phyloP scores from a whole-genome alignment of 2,888 invertebrate genomes.

The Mythimna lalbum region DNA sequence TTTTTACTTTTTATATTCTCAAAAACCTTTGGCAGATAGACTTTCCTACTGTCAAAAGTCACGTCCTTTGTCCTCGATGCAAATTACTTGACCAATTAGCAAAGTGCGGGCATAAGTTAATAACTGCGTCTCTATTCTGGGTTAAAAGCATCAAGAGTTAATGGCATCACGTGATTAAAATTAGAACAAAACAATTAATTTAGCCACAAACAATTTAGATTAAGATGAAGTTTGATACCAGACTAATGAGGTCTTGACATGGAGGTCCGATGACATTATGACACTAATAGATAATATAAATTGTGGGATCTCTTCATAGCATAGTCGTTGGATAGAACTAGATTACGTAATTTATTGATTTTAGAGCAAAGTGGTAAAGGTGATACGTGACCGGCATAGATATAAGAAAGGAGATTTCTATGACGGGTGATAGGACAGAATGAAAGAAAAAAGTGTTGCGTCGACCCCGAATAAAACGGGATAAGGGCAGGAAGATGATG shows the following conservation, averaged over 20 bases:
- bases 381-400: too few relatives aligned
- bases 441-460: too few relatives aligned
- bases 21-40: not conserved
- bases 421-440: too few relatives aligned
- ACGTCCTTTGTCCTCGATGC: not conserved
- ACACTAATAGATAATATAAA: constrained; percentile 37
- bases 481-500: too few relatives aligned
- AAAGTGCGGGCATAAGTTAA: constrained; percentile 15
- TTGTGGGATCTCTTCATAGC: not conserved
- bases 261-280: constrained; percentile 40
- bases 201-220: constrained; percentile 34
- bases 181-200: constrained; percentile 51
- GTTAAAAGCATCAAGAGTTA: constrained; percentile 30
- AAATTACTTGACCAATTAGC: constrained; percentile 23
- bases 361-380: not conserved
- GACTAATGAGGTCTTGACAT: constrained; percentile 58
- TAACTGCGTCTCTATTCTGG: constrained; percentile 24
- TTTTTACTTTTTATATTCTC: not conserved
- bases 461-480: too few relatives aligned
- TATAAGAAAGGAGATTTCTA: too few relatives aligned
- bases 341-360: constrained; percentile 4
- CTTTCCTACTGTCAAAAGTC: not conserved
- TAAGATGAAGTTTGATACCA: constrained; percentile 45
- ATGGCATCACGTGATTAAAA: constrained; percentile 40
- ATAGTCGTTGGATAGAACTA: not conserved